Conservation (phyloP, 2,888 invertebrate species). For the Stenolophus ochropezus region DNA sequence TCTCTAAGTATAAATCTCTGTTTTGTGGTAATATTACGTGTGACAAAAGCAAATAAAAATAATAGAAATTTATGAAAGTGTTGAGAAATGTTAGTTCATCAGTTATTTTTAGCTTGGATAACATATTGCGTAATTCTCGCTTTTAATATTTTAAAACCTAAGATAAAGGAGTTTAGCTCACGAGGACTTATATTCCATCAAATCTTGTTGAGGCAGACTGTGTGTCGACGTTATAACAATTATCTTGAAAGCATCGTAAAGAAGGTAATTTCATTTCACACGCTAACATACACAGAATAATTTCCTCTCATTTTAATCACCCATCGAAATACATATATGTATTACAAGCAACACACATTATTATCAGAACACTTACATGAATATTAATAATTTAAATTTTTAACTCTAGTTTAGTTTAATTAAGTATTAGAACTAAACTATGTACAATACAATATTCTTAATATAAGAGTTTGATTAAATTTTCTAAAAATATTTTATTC, state of each 20-base stretch:
- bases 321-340: not conserved
- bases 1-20: not conserved
- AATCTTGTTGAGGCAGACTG: not conserved
- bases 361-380: too few relatives aligned
- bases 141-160: slow-evolving; percentile 45
- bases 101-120: not conserved
- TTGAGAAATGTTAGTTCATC: not conserved
- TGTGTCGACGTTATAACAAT: slow-evolving; percentile 30
- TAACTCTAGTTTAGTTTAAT: too few relatives aligned
- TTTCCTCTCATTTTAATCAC: not conserved
- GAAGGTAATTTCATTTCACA: slow-evolving; percentile 37
- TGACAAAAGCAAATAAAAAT: not conserved
- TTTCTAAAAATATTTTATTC: too few relatives aligned
- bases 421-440: too few relatives aligned
- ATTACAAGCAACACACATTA: too few relatives aligned
- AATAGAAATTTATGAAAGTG: not conserved
- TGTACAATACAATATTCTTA: too few relatives aligned
- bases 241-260: slow-evolving; percentile 55
- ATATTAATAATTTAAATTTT: too few relatives aligned
- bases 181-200: slow-evolving; percentile 13
- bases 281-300: not conserved
- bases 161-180: slow-evolving; percentile 1
- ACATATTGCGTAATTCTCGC: slow-evolving; percentile 35
- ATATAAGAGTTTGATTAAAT: too few relatives aligned
- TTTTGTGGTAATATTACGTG: not conserved